phyloP scores from a whole-genome alignment of 2,797 vertebrate species.

The Botia almorhae region DNA sequence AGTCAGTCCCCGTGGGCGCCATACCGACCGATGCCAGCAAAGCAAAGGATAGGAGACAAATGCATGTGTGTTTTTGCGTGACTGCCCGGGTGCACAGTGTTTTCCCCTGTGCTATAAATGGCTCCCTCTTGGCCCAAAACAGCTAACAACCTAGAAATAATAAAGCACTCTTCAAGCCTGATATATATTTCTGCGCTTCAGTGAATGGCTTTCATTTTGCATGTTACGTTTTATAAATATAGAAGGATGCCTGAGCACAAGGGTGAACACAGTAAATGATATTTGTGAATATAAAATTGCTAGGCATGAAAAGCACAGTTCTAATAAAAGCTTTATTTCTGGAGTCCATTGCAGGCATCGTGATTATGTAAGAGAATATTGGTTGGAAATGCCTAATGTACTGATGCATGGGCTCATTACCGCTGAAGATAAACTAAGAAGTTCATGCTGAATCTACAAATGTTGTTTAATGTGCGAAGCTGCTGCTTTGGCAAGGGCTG shows the following conservation, averaged over 20 bases:
- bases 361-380: slow-evolving; percentile 61
- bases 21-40: slow-evolving; percentile 39
- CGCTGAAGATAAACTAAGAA: background rate
- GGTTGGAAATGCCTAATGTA: slow-evolving; percentile 40
- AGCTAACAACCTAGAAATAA: slow-evolving; percentile 69
- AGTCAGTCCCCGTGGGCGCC: slow-evolving; percentile 16
- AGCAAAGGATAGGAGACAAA: slow-evolving; percentile 59
- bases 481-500: background rate
- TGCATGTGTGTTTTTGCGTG: slow-evolving; percentile 47
- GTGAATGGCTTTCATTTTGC: slow-evolving; percentile 64
- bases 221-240: slow-evolving; percentile 72
- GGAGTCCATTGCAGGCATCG: slow-evolving; percentile 55
- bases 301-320: slow-evolving; percentile 65
- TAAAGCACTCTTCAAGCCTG: slow-evolving; percentile 66
- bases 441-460: slow-evolving; percentile 5
- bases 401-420: slow-evolving; percentile 1
- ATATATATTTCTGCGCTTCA: slow-evolving; percentile 72
- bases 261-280: slow-evolving; percentile 55
- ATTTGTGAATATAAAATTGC: slow-evolving; percentile 66
- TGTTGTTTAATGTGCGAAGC: slow-evolving; percentile 8
- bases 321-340: slow-evolving; percentile 65
- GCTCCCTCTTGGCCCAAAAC: slow-evolving; percentile 67
- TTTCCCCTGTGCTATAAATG: slow-evolving; percentile 70
- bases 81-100: slow-evolving; percentile 66
- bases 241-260: slow-evolving; percentile 68